Conservation (phyloP, 2,113 vertebrate genomes). For the Pachypanchax playfairii region DNA sequence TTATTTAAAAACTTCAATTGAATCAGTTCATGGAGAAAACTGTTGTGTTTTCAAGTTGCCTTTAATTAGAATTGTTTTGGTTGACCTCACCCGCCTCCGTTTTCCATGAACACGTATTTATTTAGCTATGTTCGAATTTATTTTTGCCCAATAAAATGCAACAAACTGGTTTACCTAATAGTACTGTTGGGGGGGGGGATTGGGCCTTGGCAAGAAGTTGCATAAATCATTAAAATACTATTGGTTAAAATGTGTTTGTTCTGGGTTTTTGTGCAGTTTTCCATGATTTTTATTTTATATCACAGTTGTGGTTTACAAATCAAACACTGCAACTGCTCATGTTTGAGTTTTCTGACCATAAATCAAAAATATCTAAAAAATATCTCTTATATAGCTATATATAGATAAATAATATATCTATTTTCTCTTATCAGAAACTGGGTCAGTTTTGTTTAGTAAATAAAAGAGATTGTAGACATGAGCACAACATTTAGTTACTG, state of each 20-base stretch:
- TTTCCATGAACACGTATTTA: constrained; percentile 78
- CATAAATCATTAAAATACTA: constrained; percentile 85
- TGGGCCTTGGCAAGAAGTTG: constrained; percentile 77
- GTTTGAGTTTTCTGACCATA: background rate
- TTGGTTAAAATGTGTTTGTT: constrained; percentile 76
- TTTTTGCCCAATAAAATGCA: constrained; percentile 75
- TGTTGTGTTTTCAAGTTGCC: constrained; percentile 74
- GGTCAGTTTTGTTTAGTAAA: no score
- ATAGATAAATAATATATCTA: no score
- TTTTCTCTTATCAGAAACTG: no score
- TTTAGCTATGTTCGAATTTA: constrained; percentile 82
- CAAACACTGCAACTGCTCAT: no score
- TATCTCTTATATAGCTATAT: no score
- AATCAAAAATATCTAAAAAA: no score
- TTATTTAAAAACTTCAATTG: constrained; percentile 47
- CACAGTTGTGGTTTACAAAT: no score
- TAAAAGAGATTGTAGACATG: no score
- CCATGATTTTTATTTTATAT: background rate
- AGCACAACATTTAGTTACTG: no score
- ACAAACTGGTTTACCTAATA: constrained; percentile 72
- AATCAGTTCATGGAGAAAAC: constrained; percentile 63
- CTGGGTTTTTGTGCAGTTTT: constrained; percentile 33
- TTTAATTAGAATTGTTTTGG: constrained; percentile 68
- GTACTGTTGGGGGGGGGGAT: constrained; percentile 71
- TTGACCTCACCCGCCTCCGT: background rate